phyloP scores from a whole-genome alignment of 1,140 invertebrate species.

The Brachionus plicatilis region DNA sequence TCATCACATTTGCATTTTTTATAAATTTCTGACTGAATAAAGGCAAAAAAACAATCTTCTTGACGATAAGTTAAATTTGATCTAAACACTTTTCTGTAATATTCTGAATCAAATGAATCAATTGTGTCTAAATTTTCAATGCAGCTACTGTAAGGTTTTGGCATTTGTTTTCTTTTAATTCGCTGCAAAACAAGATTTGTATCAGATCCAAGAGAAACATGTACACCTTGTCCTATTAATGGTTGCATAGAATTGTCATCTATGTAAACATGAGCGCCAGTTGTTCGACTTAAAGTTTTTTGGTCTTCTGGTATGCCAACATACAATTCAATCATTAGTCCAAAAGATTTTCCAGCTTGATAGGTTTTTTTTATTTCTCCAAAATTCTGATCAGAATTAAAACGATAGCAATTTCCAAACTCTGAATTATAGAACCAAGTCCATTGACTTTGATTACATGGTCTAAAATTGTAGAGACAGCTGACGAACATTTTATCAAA shows the following conservation, averaged over 20 bases:
- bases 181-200: background rate
- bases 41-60: background rate
- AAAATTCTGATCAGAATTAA: too few species aligned
- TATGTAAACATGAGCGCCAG: conserved; percentile 15
- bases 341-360: background rate
- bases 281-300: background rate
- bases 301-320: background rate
- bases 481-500: too few species aligned
- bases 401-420: too few species aligned
- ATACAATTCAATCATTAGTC: background rate
- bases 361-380: background rate
- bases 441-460: too few species aligned
- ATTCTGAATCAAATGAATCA: conserved; percentile 1
- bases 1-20: background rate
- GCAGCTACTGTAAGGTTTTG: background rate
- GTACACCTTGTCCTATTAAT: background rate
- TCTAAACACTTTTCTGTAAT: background rate
- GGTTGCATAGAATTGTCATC: background rate
- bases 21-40: background rate
- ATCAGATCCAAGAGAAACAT: background rate
- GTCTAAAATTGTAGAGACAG: too few species aligned
- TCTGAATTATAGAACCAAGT: too few species aligned
- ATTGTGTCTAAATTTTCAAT: background rate
- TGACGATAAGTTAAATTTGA: background rate
- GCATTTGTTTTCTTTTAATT: background rate